Conservation (phyloP, 2,113 vertebrate species). For the Labeo rohita region DNA sequence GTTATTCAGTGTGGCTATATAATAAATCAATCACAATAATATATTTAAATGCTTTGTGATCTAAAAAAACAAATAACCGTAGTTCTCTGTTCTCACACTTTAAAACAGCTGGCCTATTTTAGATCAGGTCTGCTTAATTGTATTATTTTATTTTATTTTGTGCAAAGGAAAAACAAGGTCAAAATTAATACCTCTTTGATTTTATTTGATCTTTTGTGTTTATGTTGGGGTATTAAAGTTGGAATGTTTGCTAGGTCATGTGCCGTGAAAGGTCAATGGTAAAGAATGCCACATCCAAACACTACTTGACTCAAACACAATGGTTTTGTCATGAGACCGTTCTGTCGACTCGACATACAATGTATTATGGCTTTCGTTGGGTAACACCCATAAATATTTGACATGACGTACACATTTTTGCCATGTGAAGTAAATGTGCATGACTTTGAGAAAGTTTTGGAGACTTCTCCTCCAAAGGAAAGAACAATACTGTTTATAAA, state of each 20-base stretch:
- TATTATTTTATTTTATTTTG: too few relatives aligned
- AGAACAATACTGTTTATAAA: conserved; percentile 31
- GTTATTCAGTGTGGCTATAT: not conserved
- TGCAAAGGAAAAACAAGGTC: too few relatives aligned
- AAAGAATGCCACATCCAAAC: conserved; percentile 46
- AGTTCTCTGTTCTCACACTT: not conserved
- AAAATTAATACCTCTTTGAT: not conserved
- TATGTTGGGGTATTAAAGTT: not conserved
- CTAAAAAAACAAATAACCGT: not conserved
- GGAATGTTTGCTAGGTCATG: not conserved
- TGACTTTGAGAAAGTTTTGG: conserved; percentile 37
- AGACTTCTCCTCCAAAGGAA: not conserved
- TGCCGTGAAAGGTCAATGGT: not conserved
- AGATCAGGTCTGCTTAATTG: too few relatives aligned
- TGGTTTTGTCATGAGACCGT: conserved; percentile 25
- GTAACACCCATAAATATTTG: conserved; percentile 55
- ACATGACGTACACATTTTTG: conserved; percentile 30
- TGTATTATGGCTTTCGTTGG: conserved; percentile 27
- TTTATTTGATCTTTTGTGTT: not conserved
- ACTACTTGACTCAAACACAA: conserved; percentile 34
- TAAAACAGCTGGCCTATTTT: not conserved
- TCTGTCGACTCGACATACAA: conserved; percentile 27
- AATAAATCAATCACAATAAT: conserved; percentile 1
- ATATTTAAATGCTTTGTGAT: not conserved
- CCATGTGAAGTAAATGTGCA: conserved; percentile 37